phyloP scores from a whole-genome alignment of 2,888 invertebrate genomes.

The Smittia aterrima region DNA sequence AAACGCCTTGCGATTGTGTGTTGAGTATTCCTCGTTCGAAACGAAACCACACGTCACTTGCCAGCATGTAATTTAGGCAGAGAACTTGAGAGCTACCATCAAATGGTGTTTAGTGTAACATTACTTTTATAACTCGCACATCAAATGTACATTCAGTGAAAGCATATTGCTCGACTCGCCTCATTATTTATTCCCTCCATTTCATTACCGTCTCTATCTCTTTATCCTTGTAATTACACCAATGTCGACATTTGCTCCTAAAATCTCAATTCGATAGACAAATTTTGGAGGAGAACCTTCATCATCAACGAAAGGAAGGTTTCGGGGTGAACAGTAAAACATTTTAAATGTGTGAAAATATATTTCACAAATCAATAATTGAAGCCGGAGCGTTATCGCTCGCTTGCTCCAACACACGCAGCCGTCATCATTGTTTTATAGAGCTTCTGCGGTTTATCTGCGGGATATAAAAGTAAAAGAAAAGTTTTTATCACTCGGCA shows the following conservation, averaged over 20 bases:
- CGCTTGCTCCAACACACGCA: no score
- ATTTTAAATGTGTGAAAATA: no score
- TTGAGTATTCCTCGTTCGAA: neutral
- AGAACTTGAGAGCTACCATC: neutral
- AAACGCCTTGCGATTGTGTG: neutral
- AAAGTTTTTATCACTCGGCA: constrained; percentile 15
- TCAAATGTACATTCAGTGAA: neutral
- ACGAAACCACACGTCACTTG: neutral
- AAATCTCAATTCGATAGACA: neutral
- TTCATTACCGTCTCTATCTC: neutral
- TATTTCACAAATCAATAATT: no score
- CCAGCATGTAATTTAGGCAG: neutral
- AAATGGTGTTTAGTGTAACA: constrained; percentile 6
- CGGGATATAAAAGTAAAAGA: constrained; percentile 1
- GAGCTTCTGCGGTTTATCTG: constrained; percentile 36
- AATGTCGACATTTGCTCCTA: neutral
- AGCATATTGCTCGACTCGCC: neutral
- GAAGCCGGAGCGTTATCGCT: no score
- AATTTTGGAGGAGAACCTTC: no score
- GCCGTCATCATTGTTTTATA: constrained; percentile 27
- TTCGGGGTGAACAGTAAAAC: no score
- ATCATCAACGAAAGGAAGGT: no score
- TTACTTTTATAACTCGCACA: neutral
- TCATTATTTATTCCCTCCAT: neutral
- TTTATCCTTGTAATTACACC: neutral